Evolutionary conservation across 2,888 invertebrate genomes (phyloP).

Genomic region (Cremastinae sp.): DNA sequence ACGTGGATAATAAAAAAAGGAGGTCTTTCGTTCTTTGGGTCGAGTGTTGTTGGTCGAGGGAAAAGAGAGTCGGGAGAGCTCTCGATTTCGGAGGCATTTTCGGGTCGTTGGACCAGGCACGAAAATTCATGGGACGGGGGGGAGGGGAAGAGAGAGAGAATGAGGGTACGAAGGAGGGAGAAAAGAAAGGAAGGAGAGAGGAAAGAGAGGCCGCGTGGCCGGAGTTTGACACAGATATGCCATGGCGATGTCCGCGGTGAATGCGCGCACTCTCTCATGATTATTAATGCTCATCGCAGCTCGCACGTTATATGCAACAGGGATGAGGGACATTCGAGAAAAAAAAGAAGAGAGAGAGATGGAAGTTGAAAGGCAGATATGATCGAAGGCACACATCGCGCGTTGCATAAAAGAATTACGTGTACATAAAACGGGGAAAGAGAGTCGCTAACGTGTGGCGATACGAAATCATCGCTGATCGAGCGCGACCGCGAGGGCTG

Average conservation of each 20-base stretch:
- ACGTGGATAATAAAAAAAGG: constrained; percentile 20
- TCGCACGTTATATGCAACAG: constrained; percentile 21
- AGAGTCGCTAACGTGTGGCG: constrained; percentile 23
- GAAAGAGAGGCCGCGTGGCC: constrained; percentile 34
- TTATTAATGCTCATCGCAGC: constrained; percentile 59
- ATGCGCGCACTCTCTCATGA: constrained; percentile 56
- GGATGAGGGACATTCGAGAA: neutral
- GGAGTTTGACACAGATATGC: constrained; percentile 61
- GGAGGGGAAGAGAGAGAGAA: constrained; percentile 2
- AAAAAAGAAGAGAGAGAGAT: constrained; percentile 35
- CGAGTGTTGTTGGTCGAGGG: constrained; percentile 38
- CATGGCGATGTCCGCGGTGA: constrained; percentile 50
- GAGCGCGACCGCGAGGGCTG: constrained; percentile 28
- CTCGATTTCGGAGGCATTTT: constrained; percentile 58
- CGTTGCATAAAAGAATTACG: constrained; percentile 71
- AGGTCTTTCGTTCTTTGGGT: constrained; percentile 40
- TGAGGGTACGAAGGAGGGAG: no score
- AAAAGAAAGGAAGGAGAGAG: neutral
- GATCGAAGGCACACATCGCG: constrained; percentile 70
- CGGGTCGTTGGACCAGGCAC: constrained; percentile 55
- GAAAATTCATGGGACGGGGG: constrained; percentile 42
- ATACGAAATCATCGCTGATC: constrained; percentile 20
- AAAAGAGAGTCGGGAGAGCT: constrained; percentile 42
- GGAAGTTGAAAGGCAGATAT: constrained; percentile 60
- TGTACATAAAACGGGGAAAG: constrained; percentile 15